Base-by-base conservation (phyloP, 2,113 vertebrate genomes). In the Pyrgilauda ruficollis region DNA sequence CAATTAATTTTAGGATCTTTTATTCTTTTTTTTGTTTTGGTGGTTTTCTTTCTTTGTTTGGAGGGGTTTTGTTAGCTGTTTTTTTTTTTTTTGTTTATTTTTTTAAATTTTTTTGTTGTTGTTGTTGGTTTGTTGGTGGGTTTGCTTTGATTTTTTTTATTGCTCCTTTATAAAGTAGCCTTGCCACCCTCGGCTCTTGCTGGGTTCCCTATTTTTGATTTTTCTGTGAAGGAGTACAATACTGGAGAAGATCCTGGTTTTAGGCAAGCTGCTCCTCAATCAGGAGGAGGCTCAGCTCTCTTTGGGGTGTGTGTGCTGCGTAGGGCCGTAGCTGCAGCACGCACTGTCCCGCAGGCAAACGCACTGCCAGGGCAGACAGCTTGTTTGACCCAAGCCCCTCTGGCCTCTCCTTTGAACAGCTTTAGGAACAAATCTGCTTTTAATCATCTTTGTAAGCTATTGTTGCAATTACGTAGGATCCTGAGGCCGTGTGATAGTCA, bases 341-440 rank as follows among this genome's bases (percentile, higher is more conserved):
- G 20, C 53, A 5, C 23, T 1, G 2, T 53, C 46, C 73, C 0
- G 0, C 55, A 43, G 76, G 46, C 26, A 79, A 47, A 27, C 0
- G 1, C 1, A 0, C 33, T 56, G 35, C 49, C 1, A 3, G n/a
- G n/a, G n/a, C 10, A 15, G 35, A 15, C 23, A 1, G 6, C 9
- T 0, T 4, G 11, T 50, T 53, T 78, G 13, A 75, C 28, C 55
- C 61, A 24, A 90, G 28, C 28, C 18, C 30, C 75, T 62, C 83
- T 46, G 84, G 56, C 52, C 67, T 74, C 58, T 13, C 33, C 77
- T 76, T 80, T 56, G 28, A 56, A 41, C 0, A 1, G 12, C 26
- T 47, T 68, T n/a, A 35, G 75, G 72, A 93, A 68, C 75, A 94
- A 62, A 56, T 37, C 20, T 77, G 85, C 76, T 59, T 92, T 97